phyloP scores from a whole-genome alignment of 2,888 invertebrate genomes.

The Dichetophora obliterata region DNA sequence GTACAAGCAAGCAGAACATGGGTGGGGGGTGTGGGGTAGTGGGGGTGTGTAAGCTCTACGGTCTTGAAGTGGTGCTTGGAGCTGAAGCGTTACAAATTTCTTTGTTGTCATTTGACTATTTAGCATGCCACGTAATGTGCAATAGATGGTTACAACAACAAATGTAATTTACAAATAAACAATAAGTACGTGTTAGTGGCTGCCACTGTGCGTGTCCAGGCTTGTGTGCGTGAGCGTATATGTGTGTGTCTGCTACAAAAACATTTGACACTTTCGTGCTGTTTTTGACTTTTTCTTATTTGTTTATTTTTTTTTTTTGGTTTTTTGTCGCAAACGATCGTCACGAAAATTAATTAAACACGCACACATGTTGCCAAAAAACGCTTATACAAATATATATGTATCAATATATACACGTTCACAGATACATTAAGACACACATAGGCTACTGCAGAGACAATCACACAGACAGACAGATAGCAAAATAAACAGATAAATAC shows the following conservation, averaged over 20 bases:
- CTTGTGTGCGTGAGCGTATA: not conserved
- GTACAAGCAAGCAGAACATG: not conserved
- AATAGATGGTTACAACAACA: not conserved
- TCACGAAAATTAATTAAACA: constrained; percentile 45
- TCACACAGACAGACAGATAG: not conserved
- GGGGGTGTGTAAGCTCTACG: not conserved
- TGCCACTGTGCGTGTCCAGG: not conserved
- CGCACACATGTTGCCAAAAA: constrained; percentile 15
- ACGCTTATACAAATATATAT: not conserved
- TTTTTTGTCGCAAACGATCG: constrained; percentile 32
- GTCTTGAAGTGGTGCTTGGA: not conserved
- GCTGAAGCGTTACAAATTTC: no score
- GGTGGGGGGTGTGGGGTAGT: not conserved
- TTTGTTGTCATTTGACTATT: no score
- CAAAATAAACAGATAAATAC: not conserved
- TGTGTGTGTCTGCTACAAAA: not conserved
- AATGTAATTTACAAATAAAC: constrained; percentile 13
- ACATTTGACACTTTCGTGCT: constrained; percentile 28
- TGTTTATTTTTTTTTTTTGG: constrained; percentile 11
- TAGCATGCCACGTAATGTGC: no score
- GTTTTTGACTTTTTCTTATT: constrained; percentile 1
- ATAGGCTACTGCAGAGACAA: not conserved
- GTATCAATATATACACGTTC: constrained; percentile 10
- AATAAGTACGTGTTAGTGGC: constrained; percentile 3
- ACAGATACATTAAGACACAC: no score